Percentiles rank a stretch among this genome's conserved stretches.
phyloP scores from a whole-genome alignment of 2,888 invertebrate species.

The Crepidodera aurea region DNA sequence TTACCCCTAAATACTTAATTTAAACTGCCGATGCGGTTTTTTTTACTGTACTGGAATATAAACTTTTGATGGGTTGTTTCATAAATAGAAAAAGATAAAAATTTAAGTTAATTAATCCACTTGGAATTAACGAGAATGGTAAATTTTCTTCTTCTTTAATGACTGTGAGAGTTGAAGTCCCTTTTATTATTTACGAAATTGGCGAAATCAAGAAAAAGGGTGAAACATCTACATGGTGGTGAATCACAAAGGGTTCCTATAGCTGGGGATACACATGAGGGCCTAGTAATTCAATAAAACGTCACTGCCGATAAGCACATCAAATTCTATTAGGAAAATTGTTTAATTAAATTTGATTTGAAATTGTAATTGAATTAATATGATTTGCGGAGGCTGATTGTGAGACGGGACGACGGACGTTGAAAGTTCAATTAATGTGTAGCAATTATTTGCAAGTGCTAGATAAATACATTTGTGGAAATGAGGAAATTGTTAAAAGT shows the following conservation, averaged over 20 bases:
- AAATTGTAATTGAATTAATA: constrained; percentile 30
- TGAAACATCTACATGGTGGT: constrained; percentile 3
- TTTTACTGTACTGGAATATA: too few species aligned
- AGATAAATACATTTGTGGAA: neutral
- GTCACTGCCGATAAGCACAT: constrained; percentile 37
- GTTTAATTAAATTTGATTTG: constrained; percentile 32
- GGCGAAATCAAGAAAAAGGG: neutral
- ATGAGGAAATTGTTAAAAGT: neutral
- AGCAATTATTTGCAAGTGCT: constrained; percentile 1
- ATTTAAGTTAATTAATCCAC: too few species aligned
- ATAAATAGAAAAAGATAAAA: too few species aligned
- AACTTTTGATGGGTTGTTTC: too few species aligned
- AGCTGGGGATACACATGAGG: neutral
- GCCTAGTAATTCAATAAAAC: constrained; percentile 24
- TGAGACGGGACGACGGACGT: neutral
- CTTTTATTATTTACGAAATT: neutral
- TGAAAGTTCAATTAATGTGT: neutral
- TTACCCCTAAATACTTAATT: too few species aligned
- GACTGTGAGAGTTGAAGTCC: neutral
- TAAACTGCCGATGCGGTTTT: too few species aligned
- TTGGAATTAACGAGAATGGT: too few species aligned
- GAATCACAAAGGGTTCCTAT: constrained; percentile 10
- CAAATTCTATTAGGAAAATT: constrained; percentile 40
- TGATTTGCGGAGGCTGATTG: constrained; percentile 15
- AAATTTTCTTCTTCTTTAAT: too few species aligned